phyloP scores from a whole-genome alignment of 2,888 invertebrate genomes.

The Lingula anatina region DNA sequence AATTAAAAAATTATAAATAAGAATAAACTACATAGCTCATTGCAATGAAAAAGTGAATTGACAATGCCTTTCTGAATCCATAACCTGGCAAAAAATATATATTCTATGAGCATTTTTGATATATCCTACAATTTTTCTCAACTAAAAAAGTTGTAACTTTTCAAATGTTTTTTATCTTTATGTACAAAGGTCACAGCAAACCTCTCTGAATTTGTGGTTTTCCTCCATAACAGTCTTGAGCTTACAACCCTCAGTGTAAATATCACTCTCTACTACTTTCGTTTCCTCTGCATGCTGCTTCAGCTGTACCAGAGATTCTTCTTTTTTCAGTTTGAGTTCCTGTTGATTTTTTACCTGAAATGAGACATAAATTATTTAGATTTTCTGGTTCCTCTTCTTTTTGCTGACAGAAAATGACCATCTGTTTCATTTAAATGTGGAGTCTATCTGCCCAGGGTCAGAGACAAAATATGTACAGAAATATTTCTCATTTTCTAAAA shows the following conservation, averaged over 20 bases:
- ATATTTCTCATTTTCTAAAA: not conserved
- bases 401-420: too few species aligned
- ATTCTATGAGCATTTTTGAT: too few species aligned
- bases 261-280: constrained; percentile 29
- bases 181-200: constrained; percentile 7
- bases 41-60: too few species aligned
- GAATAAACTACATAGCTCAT: too few species aligned
- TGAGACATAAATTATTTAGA: too few species aligned
- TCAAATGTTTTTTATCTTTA: not conserved
- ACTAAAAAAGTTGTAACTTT: too few species aligned
- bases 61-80: not conserved
- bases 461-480: not conserved
- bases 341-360: constrained; percentile 18
- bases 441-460: too few species aligned
- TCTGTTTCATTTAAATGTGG: too few species aligned
- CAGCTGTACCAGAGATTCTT: constrained; percentile 27
- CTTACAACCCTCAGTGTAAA: constrained; percentile 35
- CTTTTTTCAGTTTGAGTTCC: constrained; percentile 26
- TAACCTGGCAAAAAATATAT: too few species aligned
- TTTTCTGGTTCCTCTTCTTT: too few species aligned
- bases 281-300: constrained; percentile 31
- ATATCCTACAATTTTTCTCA: too few species aligned
- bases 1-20: too few species aligned
- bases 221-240: constrained; percentile 38
- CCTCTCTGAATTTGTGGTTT: constrained; percentile 33